Conservation (phyloP, 2,113 vertebrate genomes). For the Rhadina sibilatrix region DNA sequence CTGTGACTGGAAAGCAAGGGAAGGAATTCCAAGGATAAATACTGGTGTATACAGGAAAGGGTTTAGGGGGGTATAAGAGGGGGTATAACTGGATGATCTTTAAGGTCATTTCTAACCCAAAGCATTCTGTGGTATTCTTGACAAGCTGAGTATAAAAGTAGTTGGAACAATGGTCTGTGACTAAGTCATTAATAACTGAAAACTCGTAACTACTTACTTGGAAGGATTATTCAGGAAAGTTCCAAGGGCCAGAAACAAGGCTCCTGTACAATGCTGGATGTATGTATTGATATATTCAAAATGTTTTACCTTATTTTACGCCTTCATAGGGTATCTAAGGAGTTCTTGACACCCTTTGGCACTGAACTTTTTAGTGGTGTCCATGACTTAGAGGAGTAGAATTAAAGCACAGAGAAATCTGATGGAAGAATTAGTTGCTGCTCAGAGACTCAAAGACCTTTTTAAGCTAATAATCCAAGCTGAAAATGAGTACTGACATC, state of each 20-base stretch:
- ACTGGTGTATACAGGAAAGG: neutral
- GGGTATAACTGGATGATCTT: neutral
- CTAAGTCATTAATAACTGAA: neutral
- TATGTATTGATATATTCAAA: neutral
- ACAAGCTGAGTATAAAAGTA: neutral
- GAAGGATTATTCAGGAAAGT: neutral
- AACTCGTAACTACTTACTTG: neutral
- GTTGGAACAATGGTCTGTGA: neutral
- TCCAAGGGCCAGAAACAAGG: neutral
- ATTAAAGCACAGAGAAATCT: neutral
- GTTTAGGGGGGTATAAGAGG: neutral
- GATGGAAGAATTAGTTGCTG: neutral
- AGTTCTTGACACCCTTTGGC: neutral
- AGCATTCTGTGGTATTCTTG: neutral
- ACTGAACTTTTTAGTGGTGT: neutral
- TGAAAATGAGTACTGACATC: slow-evolving; percentile 2
- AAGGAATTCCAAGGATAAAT: neutral
- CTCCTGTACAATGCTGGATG: neutral
- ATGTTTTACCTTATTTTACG: neutral
- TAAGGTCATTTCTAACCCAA: neutral
- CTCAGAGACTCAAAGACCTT: neutral
- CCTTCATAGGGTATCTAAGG: neutral
- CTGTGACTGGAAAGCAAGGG: neutral
- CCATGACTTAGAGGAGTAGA: neutral
- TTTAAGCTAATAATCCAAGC: slow-evolving; percentile 20